These are phyloP conservation scores for Plectrocnemia conspersa DNA, from an alignment of 1,140 invertebrate genomes.

Conservation along the genomic window DNA sequence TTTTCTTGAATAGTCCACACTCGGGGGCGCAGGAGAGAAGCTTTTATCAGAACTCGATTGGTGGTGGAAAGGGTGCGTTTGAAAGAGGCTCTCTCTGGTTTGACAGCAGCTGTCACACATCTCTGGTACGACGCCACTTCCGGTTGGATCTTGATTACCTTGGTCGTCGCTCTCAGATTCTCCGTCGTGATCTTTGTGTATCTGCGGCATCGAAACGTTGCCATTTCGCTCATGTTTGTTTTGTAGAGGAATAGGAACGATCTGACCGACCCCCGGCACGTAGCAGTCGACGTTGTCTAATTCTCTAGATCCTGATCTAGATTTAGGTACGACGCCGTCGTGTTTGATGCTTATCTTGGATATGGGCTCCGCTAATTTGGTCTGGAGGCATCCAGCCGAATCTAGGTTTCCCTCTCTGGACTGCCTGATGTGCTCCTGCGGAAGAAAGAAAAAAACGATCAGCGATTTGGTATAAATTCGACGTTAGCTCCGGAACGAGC, in stretches of 20 bases:
- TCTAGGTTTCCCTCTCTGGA: constrained; percentile 72
- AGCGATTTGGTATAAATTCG: neutral
- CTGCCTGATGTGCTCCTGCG: constrained; percentile 73
- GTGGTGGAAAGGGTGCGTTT: constrained; percentile 41
- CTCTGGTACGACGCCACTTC: constrained; percentile 48
- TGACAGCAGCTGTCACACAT: constrained; percentile 76
- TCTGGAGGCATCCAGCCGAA: constrained; percentile 56
- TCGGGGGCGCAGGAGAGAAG: constrained; percentile 28
- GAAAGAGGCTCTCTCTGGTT: constrained; percentile 71
- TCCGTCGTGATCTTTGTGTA: constrained; percentile 41
- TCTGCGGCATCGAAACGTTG: constrained; percentile 6
- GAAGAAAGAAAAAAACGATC: constrained; percentile 27
- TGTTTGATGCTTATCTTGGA: constrained; percentile 37
- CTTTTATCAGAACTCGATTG: constrained; percentile 39
- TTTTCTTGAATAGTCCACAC: constrained; percentile 32
- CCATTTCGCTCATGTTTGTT: constrained; percentile 19
- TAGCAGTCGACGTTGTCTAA: constrained; percentile 40
- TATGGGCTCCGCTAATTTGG: constrained; percentile 42
- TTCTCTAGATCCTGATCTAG: constrained; percentile 10
- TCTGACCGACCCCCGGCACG: constrained; percentile 47
- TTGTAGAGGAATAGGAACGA: constrained; percentile 43
- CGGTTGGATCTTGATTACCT: constrained; percentile 3
- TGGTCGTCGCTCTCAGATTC: constrained; percentile 38
- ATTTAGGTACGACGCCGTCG: constrained; percentile 18
- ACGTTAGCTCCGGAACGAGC: neutral